Evolutionary conservation across 23 tunicate species (phyloP), one percentile per base, ranked within the genome.

Genomic region (Aplidium turbinatum): DNA sequence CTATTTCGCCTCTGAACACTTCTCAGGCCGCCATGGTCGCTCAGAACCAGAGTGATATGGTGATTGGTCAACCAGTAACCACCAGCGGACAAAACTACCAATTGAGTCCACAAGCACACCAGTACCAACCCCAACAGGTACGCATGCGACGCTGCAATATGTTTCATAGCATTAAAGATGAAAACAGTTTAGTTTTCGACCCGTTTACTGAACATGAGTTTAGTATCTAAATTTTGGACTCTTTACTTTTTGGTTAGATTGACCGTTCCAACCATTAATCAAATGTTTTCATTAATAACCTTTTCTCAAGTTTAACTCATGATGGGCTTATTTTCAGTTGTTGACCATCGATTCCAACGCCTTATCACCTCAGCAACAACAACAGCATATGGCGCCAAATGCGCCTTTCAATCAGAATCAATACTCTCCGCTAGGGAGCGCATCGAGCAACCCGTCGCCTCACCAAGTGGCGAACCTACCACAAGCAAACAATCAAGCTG

Each of bases 11-110:
- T 0, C 58, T 70, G 31, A 11, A 19, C 22, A 13, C 58, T 24
- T 70, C 76, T 18, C 38, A 33, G 16, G 58, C 28, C 29, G 76
- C 47, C 58, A 47, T 70, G 58, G 76, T 47, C 3, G 47, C 76
- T 22, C 76, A 70, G 58, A 58, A 45, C n/a, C 76, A 70, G 47
- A 22, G 47, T 3, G 30, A 22, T 6, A 55, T 20, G 62, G 50
- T 26, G 7, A 50, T 21, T 36, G 50, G 38, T 27, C 50, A 18
- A 7, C 29, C 36, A 21, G 31, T 65, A 29, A 36, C 38, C 30
- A 38, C 27, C 48, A 50, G 13, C 3, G 26, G 20, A 5, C 50
- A n/a, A 26, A n/a, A 60, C 23, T 65, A 36, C 50, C 50, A 65
- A 65, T 5, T 65, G 23, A 36, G 50, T 4, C 72, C 72, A 3